Evolutionary conservation across 2,888 invertebrate genomes (phyloP), one percentile per base, ranked within the genome.

Genomic region (Tipula confusa): DNA sequence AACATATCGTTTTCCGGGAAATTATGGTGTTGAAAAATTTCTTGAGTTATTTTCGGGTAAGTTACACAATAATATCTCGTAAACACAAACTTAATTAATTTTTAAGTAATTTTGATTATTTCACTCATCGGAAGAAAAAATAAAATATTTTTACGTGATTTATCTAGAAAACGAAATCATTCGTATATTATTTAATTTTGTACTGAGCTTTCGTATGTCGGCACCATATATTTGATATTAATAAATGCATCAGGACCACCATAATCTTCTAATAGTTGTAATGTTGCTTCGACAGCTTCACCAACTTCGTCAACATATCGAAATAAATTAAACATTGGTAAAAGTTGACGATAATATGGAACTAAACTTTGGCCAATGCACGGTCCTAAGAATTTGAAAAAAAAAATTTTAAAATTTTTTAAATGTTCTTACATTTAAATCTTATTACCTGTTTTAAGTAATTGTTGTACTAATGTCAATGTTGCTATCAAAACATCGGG

Each of bases 11-110:
- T 97, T 96, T 90, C 95, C 96, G 0, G 95, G 95, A 86, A 98
- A 98, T 90, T 98, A 99, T 88, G 99, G 98, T 81, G 99, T 99
- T 84, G 98, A 98, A 89, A 98, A 99, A 91, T 99, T 98, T 91
- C 92, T 99, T 85, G 99, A 99, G 90, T 92, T 98, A 85, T 98
- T 99, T 92, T 98, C 98, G 86, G 96, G 96, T 96, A 90, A 91
- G 91, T 89, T n/a, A n/a, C n/a, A 84, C 83, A 83, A 83, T 64
- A 64, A 82, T 82, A 13, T 31, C 13, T 43, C 13, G n/a, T 2
- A 24, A 64, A 6, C 9, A 64, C 9, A 9, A 7, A 64, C 18
- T 9, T 9, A 64, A 64, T 24, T 64, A 24, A 18, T 9, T 24
- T 43, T 24, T 64, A 24, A 64, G 24, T 24, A 64, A 64, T n/a